phyloP scores from a whole-genome alignment of 2,113 vertebrate species.

The Piprites chloris region DNA sequence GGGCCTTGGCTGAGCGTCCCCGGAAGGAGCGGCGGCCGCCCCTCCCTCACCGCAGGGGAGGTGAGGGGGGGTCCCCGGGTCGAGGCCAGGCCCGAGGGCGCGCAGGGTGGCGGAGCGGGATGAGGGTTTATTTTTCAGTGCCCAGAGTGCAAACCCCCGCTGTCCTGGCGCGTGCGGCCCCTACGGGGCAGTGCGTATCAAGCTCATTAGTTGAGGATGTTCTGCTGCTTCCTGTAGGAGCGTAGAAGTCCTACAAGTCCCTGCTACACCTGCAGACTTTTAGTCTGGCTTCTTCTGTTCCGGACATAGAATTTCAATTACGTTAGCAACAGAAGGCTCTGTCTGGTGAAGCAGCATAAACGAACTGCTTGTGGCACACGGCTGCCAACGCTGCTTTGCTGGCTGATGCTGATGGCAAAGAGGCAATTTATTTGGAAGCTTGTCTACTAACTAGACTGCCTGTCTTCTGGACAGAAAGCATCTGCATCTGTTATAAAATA shows the following conservation, averaged over 20 bases:
- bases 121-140: background rate
- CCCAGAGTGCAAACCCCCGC: background rate
- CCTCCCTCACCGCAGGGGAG: background rate
- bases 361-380: background rate
- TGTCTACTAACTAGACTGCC: background rate
- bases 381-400: background rate
- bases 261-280: background rate
- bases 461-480: background rate
- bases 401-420: background rate
- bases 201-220: background rate
- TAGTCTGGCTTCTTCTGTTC: background rate
- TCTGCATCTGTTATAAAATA: background rate
- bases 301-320: background rate
- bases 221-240: background rate
- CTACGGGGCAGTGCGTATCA: background rate
- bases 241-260: background rate
- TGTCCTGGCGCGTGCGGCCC: background rate
- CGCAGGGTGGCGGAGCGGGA: background rate
- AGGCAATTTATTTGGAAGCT: background rate
- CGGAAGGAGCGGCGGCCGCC: background rate
- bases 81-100: background rate
- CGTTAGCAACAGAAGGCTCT: background rate
- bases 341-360: background rate
- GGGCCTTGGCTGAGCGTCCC: background rate
- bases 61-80: background rate